phyloP scores from a whole-genome alignment of 2,113 vertebrate genomes.

The Forbesichthys papilliferus region DNA sequence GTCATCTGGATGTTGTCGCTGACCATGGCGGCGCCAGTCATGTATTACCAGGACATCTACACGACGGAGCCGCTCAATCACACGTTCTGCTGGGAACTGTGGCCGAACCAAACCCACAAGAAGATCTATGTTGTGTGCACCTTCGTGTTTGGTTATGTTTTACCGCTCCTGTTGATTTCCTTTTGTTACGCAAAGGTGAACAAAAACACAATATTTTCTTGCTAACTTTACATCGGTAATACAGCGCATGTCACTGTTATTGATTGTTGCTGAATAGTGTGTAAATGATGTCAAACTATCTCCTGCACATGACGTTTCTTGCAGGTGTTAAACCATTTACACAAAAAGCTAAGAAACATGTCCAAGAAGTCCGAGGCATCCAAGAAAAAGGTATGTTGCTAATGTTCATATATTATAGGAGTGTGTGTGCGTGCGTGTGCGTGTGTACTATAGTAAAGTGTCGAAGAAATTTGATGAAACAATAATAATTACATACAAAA shows the following conservation, averaged over 20 bases:
- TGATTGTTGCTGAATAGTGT: neutral
- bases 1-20: slow-evolving; percentile 91
- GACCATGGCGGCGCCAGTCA: slow-evolving; percentile 89
- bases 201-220: neutral
- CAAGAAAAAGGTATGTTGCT: slow-evolving; percentile 91
- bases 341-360: slow-evolving; percentile 94
- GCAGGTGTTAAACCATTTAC: slow-evolving; percentile 94
- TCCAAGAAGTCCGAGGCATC: slow-evolving; percentile 98
- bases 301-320: slow-evolving; percentile 46
- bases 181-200: slow-evolving; percentile 97
- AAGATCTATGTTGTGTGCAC: slow-evolving; percentile 91
- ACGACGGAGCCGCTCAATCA: slow-evolving; percentile 74
- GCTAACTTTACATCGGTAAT: neutral
- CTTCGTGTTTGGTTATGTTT: slow-evolving; percentile 91
- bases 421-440: too few species aligned
- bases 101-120: slow-evolving; percentile 83
- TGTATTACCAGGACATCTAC: slow-evolving; percentile 87
- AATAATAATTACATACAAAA: too few species aligned
- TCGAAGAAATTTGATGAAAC: too few species aligned
- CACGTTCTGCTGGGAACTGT: slow-evolving; percentile 95
- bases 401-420: neutral
- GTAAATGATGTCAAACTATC: neutral
- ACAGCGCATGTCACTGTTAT: too few species aligned
- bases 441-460: too few species aligned
- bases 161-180: slow-evolving; percentile 91